These are phyloP conservation scores for Acrossocheilus fasciatus DNA, from an alignment of 2,797 vertebrate species.

Conservation along the genomic window DNA sequence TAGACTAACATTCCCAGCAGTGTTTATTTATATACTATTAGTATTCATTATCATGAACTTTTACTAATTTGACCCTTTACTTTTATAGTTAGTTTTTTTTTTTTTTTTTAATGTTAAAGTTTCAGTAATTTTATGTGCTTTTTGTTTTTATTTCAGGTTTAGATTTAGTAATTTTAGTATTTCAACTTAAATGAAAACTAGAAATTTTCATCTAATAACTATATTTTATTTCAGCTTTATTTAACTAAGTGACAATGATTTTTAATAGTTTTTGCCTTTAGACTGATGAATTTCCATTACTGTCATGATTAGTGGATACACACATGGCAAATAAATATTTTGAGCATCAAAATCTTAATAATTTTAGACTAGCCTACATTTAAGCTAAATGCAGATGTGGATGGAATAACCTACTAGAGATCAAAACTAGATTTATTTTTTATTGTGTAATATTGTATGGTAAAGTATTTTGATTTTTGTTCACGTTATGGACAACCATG, in stretches of 20 bases:
- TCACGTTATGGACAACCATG: too few relatives aligned
- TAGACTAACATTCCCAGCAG: background rate
- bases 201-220: background rate
- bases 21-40: background rate
- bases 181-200: too few relatives aligned
- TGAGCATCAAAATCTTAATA: too few relatives aligned
- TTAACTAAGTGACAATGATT: background rate
- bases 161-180: too few relatives aligned
- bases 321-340: too few relatives aligned
- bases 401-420: background rate
- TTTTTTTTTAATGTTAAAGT: background rate
- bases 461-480: too few relatives aligned
- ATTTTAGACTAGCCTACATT: too few relatives aligned
- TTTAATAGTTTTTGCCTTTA: background rate
- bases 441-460: too few relatives aligned
- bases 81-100: background rate
- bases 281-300: background rate
- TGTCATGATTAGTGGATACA: background rate
- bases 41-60: background rate
- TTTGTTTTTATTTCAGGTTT: background rate
- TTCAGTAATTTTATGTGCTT: background rate
- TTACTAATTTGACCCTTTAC: background rate
- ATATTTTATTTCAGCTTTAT: background rate
- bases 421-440: too few relatives aligned
- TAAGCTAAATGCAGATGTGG: background rate